Evolutionary conservation across 2,797 vertebrate genomes (phyloP).

Genomic region (Parauchenoglanis punctatus): DNA sequence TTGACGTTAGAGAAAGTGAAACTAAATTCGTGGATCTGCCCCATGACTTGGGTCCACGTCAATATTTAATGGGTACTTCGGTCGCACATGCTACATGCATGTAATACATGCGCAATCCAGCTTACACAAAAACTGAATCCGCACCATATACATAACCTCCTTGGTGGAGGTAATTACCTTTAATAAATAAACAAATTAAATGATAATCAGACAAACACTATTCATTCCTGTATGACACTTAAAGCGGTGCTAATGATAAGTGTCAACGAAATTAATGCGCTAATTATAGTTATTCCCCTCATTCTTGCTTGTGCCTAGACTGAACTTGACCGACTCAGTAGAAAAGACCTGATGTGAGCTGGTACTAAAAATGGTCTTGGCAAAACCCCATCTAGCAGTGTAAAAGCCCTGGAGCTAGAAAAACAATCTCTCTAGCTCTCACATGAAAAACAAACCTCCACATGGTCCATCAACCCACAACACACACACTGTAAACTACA

Average conservation of each 20-base stretch:
- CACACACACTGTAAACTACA: not conserved
- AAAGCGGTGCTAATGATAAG: not conserved
- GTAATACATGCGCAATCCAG: too few species aligned
- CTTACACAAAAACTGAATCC: too few species aligned
- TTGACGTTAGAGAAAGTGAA: too few species aligned
- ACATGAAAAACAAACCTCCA: slow-evolving; percentile 1
- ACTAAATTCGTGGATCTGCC: too few species aligned
- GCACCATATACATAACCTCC: too few species aligned
- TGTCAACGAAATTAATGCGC: not conserved
- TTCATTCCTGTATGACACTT: not conserved
- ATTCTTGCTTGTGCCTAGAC: not conserved
- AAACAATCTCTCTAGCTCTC: slow-evolving; percentile 9
- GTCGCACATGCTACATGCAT: too few species aligned
- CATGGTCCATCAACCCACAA: not conserved
- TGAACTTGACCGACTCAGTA: not conserved
- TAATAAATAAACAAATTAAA: not conserved
- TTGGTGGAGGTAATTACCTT: too few species aligned
- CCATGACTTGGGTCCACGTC: too few species aligned
- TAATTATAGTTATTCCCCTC: not conserved
- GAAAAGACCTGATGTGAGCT: not conserved
- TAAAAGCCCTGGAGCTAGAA: slow-evolving; percentile 8
- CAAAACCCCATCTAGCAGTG: not conserved
- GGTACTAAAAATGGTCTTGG: not conserved
- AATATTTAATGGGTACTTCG: too few species aligned
- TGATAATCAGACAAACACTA: not conserved